Evolutionary conservation across 2,113 vertebrate genomes (phyloP).

Genomic region (Heteronetta atricapilla): DNA sequence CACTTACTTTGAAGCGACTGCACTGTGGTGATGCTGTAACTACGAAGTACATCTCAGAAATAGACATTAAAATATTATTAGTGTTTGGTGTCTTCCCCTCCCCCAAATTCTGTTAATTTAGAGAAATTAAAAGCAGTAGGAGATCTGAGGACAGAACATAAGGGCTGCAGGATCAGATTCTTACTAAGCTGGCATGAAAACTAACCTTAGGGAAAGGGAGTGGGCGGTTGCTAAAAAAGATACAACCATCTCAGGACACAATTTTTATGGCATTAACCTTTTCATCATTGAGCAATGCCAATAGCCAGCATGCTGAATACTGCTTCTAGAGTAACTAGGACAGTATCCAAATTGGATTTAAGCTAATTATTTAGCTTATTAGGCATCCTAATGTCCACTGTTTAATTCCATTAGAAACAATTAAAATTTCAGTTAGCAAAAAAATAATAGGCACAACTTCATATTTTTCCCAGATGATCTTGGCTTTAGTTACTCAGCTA

Average conservation of each 20-base stretch:
- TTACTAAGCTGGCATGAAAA: not conserved
- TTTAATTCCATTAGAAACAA: constrained; percentile 14
- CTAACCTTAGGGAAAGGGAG: not conserved
- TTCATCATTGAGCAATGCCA: not conserved
- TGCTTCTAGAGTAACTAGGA: not conserved
- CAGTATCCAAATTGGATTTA: constrained; percentile 25
- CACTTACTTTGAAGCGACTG: not conserved
- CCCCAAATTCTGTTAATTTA: constrained; percentile 10
- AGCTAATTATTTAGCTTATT: constrained; percentile 32
- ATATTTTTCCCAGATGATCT: not conserved
- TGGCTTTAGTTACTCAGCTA: not conserved
- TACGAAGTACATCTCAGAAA: not conserved
- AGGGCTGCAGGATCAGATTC: not conserved
- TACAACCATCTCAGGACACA: not conserved
- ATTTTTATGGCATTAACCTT: constrained; percentile 22
- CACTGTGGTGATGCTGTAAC: not conserved
- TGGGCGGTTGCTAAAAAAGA: constrained; percentile 17
- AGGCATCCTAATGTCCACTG: not conserved
- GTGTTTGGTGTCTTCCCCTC: not conserved
- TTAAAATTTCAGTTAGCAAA: not conserved
- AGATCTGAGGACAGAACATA: not conserved
- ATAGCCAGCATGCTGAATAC: not conserved
- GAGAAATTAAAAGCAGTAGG: not conserved
- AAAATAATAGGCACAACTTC: not conserved
- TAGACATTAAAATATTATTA: not conserved